These are phyloP conservation scores for Musca vetustissima DNA, from an alignment of 1,140 invertebrate species.

Conservation along the genomic window DNA sequence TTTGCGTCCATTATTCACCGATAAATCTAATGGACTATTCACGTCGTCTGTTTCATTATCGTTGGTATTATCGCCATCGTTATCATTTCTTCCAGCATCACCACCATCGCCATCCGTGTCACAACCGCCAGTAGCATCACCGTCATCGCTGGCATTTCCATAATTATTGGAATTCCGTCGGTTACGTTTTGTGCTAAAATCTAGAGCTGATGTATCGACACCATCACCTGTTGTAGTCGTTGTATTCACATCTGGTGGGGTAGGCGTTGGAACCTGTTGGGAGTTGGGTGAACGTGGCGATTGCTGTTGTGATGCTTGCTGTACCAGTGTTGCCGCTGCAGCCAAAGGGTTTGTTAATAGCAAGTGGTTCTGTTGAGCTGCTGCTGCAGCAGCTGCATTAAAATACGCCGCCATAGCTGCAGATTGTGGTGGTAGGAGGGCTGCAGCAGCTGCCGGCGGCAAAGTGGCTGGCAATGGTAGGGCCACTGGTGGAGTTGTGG, in stretches of 20 bases:
- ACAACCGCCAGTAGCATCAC: conserved; percentile 44
- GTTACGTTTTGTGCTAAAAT: conserved; percentile 74
- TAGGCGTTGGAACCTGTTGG: conserved; percentile 51
- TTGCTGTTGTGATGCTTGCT: conserved; percentile 63
- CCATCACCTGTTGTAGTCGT: conserved; percentile 58
- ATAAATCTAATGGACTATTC: conserved; percentile 78
- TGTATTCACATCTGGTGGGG: conserved; percentile 47
- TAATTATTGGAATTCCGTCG: conserved; percentile 35
- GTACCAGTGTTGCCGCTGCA: conserved; percentile 55
- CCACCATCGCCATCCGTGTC: conserved; percentile 66
- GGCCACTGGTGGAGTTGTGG: conserved; percentile 58
- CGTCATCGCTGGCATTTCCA: conserved; percentile 32
- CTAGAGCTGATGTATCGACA: conserved; percentile 64
- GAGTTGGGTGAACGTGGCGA: conserved; percentile 63
- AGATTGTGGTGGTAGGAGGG: conserved; percentile 71
- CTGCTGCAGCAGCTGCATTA: conserved; percentile 64
- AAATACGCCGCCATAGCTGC: conserved; percentile 78
- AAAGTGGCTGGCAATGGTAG: conserved; percentile 58
- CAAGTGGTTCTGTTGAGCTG: conserved; percentile 72
- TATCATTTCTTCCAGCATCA: conserved; percentile 53
- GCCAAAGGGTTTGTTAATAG: conserved; percentile 74
- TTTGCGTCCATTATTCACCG: conserved; percentile 73
- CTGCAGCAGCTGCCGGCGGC: conserved; percentile 61
- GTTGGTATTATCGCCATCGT: conserved; percentile 58
- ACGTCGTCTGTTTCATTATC: conserved; percentile 56